These are phyloP conservation scores for Boloria selene DNA, from an alignment of 2,888 invertebrate genomes.

Conservation along the genomic window DNA sequence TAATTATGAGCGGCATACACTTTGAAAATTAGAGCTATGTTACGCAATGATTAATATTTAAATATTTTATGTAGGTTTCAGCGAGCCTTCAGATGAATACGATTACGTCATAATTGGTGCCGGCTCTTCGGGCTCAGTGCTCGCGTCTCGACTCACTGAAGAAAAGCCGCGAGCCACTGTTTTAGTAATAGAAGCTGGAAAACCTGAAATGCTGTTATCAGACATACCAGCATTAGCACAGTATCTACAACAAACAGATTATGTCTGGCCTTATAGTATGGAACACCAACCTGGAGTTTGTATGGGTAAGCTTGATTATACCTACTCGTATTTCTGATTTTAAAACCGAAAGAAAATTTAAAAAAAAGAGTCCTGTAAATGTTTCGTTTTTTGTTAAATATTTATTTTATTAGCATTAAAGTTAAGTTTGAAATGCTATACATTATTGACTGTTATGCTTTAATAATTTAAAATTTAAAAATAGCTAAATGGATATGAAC, in stretches of 20 bases:
- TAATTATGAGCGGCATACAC: too few relatives aligned
- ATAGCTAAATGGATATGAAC: too few relatives aligned
- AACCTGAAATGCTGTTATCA: constrained; percentile 74
- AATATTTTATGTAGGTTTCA: constrained; percentile 26
- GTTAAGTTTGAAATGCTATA: not conserved
- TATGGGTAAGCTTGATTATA: constrained; percentile 55
- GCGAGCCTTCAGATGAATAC: constrained; percentile 70
- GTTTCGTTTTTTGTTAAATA: too few relatives aligned
- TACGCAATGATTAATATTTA: not conserved
- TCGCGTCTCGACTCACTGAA: constrained; percentile 87
- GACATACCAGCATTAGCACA: constrained; percentile 83
- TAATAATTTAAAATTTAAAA: too few relatives aligned
- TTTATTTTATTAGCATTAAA: too few relatives aligned
- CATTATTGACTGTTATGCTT: too few relatives aligned
- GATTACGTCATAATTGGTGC: constrained; percentile 87
- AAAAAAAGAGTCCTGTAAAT: too few relatives aligned
- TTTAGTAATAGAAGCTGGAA: constrained; percentile 85
- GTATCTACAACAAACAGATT: constrained; percentile 82
- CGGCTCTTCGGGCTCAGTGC: constrained; percentile 86
- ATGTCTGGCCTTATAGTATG: constrained; percentile 85
- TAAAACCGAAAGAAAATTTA: not conserved
- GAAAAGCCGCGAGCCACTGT: constrained; percentile 78
- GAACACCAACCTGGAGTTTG: constrained; percentile 83
- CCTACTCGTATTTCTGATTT: not conserved
- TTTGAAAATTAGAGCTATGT: not conserved